Base-by-base conservation (phyloP, 2,797 vertebrate species). In the Remorina albescens region DNA sequence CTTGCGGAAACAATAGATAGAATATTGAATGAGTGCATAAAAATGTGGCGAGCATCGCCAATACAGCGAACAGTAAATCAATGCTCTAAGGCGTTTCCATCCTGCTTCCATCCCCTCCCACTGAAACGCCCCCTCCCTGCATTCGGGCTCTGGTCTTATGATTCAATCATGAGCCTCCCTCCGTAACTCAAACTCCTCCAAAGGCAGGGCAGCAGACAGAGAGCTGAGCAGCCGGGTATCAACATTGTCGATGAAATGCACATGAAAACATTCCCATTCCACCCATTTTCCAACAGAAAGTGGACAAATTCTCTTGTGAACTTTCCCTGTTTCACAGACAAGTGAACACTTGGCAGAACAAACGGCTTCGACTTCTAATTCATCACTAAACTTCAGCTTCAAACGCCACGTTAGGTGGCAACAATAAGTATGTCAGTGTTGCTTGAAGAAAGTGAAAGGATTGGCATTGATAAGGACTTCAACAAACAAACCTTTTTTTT, bases 181-280 rank as follows among this genome's bases (percentile, higher is more conserved):
- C 47, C 74, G 76, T 74, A 83, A 81, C 63, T 71, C 82, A 71
- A 84, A 82, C 73, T 76, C 36, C 10, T 75, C 55, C 56, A 56
- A 81, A 66, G 78, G 32, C 11, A 68, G 71, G 46, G 64, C 59
- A 16, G 65, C 41, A 73, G 54, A 84, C 71, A 73, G 85, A 61
- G 60, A 80, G 75, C 36, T 23, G 68, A 81, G 85, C 36, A 54
- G 71, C 53, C 8, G 2, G 18, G 30, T 71, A 88, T 91, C 76
- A 91, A 90, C 79, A 70, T 46, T 66, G 76, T 83, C 28, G 61
- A 88, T 90, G 21, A 92, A 91, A 91, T 84, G 89, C 88, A 85
- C 59, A 91, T 91, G 82, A 78, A 76, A 78, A 50, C 2, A 2
- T 67, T 78, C 30, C 58, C 34, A 2, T 70, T 74, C 42, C 39